Evolutionary conservation across 2,113 vertebrate species (phyloP).

Genomic region (Ondatra zibethicus): DNA sequence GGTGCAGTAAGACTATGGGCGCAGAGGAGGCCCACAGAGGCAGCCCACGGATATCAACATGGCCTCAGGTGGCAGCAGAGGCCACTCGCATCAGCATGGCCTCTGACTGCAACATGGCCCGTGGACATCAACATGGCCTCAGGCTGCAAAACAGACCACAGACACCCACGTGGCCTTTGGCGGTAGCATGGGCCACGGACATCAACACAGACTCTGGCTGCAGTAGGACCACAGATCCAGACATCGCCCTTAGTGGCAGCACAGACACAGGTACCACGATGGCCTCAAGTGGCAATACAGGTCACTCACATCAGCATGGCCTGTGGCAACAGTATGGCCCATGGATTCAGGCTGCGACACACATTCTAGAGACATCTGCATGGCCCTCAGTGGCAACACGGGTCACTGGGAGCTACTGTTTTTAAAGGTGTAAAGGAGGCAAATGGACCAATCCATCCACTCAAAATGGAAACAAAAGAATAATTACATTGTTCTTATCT

Average conservation of each 20-base stretch:
- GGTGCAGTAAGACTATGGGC: background rate
- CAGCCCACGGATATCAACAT: background rate
- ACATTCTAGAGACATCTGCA: background rate
- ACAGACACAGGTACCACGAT: background rate
- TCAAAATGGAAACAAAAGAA: slow-evolving; percentile 10
- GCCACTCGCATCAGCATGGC: background rate
- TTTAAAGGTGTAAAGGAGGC: background rate
- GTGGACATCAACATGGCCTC: background rate
- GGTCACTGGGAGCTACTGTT: background rate
- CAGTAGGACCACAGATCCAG: background rate
- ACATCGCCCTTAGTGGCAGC: background rate
- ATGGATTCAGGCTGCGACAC: background rate
- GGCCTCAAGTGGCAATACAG: background rate
- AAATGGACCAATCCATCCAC: background rate
- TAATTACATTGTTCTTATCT: slow-evolving; percentile 12
- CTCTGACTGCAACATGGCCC: background rate
- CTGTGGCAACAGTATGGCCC: background rate
- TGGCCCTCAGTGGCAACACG: background rate
- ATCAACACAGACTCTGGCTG: background rate
- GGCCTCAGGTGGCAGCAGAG: background rate
- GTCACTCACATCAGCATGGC: background rate
- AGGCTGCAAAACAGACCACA: background rate
- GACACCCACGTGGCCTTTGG: background rate
- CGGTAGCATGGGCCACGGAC: background rate
- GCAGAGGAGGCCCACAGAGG: background rate